Evolutionary conservation across 2,113 vertebrate species (phyloP), one percentile per base, ranked within the genome.

Genomic region (Syngnathoides biaculeatus): DNA sequence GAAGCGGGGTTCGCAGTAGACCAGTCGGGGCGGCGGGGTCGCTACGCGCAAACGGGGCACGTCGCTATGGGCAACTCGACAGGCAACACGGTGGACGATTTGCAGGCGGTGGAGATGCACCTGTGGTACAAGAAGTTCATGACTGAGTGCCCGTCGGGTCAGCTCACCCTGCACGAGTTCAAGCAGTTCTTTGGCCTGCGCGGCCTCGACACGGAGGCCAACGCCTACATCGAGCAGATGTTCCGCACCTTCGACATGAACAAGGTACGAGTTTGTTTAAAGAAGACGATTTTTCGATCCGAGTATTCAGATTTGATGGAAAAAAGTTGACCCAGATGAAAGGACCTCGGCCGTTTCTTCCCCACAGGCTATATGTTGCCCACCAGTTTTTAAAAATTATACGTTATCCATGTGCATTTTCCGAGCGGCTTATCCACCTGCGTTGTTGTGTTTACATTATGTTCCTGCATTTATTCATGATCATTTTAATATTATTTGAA

Each of bases 121-220:
- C 92, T 95, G 58, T 96, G 95, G 95, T 95, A 96, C 89, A 96
- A 96, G 83, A 96, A 96, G 88, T 96, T 96, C 87, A 95, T 96
- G 94, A 94, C 81, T 0, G 95, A 96, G 69, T 96, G 95, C 71
- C 95, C 95, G 3, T 96, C 95, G 0, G 95, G 95, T 8, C 95
- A 96, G 86, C 91, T 96, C 84, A 95, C 94, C 0, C 93, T 95
- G 76, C 91, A 96, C 8, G 95, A 96, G 84, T 96, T 96, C 83
- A 96, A 96, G 80, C 94, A 95, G 87, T 96, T 96, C 85, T 95
- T 96, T 39, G 94, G 94, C 22, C 90, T 96, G 63, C 81, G 89
- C 27, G 93, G 95, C 19, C 74, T 96, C 80, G 94, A 94, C 79
- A 74, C 87, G 0, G 94, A 94, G 64, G 95, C 95, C 79, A 94